These are phyloP conservation scores for Melanitta fusca DNA, from an alignment of 2,797 vertebrate species.

Conservation along the genomic window DNA sequence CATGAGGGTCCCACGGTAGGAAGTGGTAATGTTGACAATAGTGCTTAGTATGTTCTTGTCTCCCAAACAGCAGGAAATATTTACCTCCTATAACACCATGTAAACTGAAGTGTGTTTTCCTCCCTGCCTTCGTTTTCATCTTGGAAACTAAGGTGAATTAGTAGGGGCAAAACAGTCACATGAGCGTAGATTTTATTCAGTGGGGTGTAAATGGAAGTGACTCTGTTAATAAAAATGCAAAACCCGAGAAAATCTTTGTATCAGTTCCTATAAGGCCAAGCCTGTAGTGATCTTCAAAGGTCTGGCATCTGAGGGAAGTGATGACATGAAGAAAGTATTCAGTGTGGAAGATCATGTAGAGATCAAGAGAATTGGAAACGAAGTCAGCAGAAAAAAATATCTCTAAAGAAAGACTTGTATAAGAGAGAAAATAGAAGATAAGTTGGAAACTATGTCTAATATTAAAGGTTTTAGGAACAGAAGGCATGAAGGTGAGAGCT, in stretches of 20 bases:
- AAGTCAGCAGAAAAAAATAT: constrained; percentile 30
- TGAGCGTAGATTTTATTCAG: not conserved
- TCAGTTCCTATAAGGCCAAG: not conserved
- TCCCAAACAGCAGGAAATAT: not conserved
- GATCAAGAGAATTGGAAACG: constrained; percentile 58
- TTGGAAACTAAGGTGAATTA: not conserved
- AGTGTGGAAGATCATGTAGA: constrained; percentile 17
- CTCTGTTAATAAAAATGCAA: not conserved
- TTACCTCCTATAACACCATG: not conserved
- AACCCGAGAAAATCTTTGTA: not conserved
- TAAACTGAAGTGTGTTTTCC: not conserved
- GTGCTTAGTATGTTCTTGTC: not conserved
- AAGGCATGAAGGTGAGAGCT: not conserved
- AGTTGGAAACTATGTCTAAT: constrained; percentile 14
- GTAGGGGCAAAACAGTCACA: not conserved
- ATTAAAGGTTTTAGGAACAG: constrained; percentile 35
- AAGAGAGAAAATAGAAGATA: not conserved
- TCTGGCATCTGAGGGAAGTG: constrained; percentile 11
- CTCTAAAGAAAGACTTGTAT: constrained; percentile 7
- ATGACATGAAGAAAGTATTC: constrained; percentile 24
- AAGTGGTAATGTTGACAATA: not conserved
- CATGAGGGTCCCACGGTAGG: not conserved
- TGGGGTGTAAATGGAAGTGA: not conserved
- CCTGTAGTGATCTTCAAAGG: constrained; percentile 40
- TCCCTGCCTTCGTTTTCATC: not conserved